Conservation (phyloP, 2,113 vertebrate genomes). For the Ophiodon elongatus region DNA sequence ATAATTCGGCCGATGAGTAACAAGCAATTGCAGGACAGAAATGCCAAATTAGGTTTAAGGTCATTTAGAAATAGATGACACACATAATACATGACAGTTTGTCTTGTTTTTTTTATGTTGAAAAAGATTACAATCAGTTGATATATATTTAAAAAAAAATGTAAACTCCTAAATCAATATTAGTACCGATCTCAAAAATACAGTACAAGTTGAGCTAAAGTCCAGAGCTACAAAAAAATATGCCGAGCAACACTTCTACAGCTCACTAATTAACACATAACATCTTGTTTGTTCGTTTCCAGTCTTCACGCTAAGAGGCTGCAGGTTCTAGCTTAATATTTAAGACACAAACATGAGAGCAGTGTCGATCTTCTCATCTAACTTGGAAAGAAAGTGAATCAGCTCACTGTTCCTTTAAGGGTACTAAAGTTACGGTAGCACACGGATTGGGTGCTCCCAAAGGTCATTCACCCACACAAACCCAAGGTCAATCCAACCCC, state of each 20-base stretch:
- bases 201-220: not conserved
- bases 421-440: not conserved
- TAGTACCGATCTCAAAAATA: not conserved
- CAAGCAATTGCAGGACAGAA: not conserved
- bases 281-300: not conserved
- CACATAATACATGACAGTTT: not conserved
- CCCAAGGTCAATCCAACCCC: not conserved
- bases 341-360: constrained; percentile 10
- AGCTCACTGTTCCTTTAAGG: not conserved
- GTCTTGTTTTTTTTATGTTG: not conserved
- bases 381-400: constrained; percentile 4
- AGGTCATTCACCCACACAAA: not conserved
- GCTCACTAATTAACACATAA: not conserved
- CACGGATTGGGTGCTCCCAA: not conserved
- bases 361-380: not conserved
- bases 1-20: not conserved
- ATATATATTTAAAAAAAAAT: not conserved
- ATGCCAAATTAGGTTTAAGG: too few relatives aligned
- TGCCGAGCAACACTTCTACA: not conserved
- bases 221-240: not conserved
- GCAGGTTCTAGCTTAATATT: constrained; percentile 12
- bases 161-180: not conserved
- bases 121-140: not conserved
- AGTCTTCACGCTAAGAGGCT: constrained; percentile 3
- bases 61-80: not conserved